Conservation (phyloP, 2,797 vertebrate species). For the Phoebastria nigripes region DNA sequence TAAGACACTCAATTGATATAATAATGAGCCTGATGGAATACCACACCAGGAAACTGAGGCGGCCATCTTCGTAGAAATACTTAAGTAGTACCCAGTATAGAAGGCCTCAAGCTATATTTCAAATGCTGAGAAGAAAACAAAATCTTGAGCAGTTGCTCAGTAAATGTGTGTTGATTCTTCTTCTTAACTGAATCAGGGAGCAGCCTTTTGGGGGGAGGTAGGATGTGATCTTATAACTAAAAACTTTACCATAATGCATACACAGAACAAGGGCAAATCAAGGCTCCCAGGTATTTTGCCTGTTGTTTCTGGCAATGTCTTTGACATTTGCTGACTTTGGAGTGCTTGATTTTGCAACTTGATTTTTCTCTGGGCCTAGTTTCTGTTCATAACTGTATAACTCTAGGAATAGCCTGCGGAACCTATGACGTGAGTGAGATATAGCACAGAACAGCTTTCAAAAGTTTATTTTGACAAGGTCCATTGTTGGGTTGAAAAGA, state of each 20-base stretch:
- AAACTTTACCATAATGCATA: background rate
- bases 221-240: background rate
- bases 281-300: background rate
- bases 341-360: background rate
- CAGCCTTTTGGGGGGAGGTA: background rate
- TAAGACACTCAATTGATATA: background rate
- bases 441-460: background rate
- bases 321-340: conserved; percentile 7
- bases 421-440: background rate
- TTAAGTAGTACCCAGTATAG: background rate
- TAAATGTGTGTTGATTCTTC: background rate
- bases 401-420: background rate
- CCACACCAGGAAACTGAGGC: background rate
- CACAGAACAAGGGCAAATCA: background rate
- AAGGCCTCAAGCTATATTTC: background rate
- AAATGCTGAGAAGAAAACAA: background rate
- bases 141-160: background rate
- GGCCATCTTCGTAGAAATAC: background rate
- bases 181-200: background rate
- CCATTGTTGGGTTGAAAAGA: background rate
- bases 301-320: background rate
- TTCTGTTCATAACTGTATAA: background rate
- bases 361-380: background rate
- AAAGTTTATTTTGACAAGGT: background rate
- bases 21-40: no score